Evolutionary conservation across 2,888 invertebrate species (phyloP).

Genomic region (Drosophila kanekoi): DNA sequence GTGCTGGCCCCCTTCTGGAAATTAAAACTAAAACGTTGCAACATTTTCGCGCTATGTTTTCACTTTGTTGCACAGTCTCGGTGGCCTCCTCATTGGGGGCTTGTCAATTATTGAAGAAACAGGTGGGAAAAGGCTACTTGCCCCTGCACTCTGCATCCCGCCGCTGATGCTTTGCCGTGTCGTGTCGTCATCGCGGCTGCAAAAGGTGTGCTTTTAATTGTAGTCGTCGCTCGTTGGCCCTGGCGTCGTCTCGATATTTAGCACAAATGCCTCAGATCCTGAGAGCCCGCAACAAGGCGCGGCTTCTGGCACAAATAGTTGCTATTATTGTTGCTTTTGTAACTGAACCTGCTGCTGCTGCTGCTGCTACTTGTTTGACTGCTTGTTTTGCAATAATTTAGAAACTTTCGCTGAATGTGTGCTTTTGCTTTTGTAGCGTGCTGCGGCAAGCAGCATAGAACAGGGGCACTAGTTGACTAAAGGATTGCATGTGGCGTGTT

Average conservation of each 20-base stretch:
- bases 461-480: conserved; percentile 21
- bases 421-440: conserved; percentile 64
- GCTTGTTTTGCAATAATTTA: conserved; percentile 79
- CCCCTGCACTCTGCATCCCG: too few species aligned
- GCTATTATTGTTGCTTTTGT: conserved; percentile 27
- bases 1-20: conserved; percentile 28
- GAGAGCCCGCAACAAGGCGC: conserved; percentile 36
- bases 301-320: conserved; percentile 59
- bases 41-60: conserved; percentile 74
- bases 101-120: conserved; percentile 76
- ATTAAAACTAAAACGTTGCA: conserved; percentile 77
- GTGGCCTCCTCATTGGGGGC: conserved; percentile 29
- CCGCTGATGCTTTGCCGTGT: conserved; percentile 2
- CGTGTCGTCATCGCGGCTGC: conserved; percentile 46
- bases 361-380: conserved; percentile 60
- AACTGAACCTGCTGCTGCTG: conserved; percentile 17
- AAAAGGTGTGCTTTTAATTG: conserved; percentile 83
- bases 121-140: conserved; percentile 31
- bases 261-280: conserved; percentile 55
- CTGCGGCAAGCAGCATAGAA: conserved; percentile 16
- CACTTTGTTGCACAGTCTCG: conserved; percentile 56
- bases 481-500: conserved; percentile 49
- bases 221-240: conserved; percentile 57
- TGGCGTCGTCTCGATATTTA: conserved; percentile 68
- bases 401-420: conserved; percentile 79